Evolutionary conservation across 1,140 invertebrate genomes (phyloP).

Genomic region (Samia ricini): DNA sequence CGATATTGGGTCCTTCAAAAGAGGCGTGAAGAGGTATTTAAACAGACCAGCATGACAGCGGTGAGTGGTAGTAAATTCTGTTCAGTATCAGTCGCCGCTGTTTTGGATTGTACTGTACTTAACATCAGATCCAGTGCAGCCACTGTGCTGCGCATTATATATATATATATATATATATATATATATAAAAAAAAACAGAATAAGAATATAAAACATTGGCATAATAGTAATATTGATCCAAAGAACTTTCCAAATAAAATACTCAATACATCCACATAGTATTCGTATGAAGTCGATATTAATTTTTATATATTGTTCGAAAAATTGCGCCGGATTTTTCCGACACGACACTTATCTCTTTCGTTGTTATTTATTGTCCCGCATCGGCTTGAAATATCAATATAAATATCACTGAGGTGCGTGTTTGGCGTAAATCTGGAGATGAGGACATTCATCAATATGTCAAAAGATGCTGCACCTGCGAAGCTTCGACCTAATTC

Average conservation of each 20-base stretch:
- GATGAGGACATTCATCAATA: slow-evolving; percentile 37
- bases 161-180: too few relatives aligned
- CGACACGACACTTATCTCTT: slow-evolving; percentile 20
- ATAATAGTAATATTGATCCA: not conserved
- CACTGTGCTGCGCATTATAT: too few relatives aligned
- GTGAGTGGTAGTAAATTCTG: too few relatives aligned
- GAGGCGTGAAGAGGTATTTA: too few relatives aligned
- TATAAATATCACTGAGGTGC: slow-evolving; percentile 31
- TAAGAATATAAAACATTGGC: too few relatives aligned
- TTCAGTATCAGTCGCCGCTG: too few relatives aligned
- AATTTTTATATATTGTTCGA: slow-evolving; percentile 4
- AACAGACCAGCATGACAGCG: too few relatives aligned
- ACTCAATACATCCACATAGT: not conserved
- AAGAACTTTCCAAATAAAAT: not conserved
- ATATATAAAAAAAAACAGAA: too few relatives aligned
- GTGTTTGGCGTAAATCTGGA: slow-evolving; percentile 28
- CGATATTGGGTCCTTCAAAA: too few relatives aligned
- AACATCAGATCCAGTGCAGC: too few relatives aligned
- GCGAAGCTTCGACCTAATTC: slow-evolving; percentile 36
- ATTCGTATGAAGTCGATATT: slow-evolving; percentile 2
- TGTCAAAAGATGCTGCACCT: slow-evolving; percentile 42
- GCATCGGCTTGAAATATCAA: slow-evolving; percentile 26
- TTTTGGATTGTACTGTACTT: too few relatives aligned
- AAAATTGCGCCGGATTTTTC: slow-evolving; percentile 1
- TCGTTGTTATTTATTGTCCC: slow-evolving; percentile 30